Conservation (phyloP, 1,140 invertebrate species). For the Papilio machaon region DNA sequence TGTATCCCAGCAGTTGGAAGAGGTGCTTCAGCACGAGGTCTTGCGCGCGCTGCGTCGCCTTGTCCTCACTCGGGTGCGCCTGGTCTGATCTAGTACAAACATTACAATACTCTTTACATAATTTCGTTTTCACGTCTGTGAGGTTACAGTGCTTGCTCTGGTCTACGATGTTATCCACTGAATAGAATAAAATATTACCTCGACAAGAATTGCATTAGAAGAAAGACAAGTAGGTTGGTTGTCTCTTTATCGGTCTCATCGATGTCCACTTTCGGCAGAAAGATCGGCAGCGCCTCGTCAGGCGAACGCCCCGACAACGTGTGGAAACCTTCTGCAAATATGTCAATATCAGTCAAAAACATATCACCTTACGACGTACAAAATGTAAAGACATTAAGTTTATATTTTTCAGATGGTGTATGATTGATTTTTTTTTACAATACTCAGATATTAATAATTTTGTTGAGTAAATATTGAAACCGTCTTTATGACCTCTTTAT, state of each 20-base stretch:
- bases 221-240: conserved; percentile 96
- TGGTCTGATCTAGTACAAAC: conserved; percentile 77
- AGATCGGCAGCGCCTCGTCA: conserved; percentile 86
- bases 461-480: no score
- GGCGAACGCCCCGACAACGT: conserved; percentile 86
- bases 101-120: background rate
- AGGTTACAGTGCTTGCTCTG: background rate
- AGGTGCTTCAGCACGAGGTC: conserved; percentile 95
- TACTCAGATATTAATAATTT: no score
- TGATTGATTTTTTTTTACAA: no score
- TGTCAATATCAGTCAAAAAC: background rate
- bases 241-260: conserved; percentile 98
- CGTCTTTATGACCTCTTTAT: no score
- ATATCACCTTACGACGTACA: background rate
- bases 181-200: conserved; percentile 55
- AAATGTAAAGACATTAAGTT: no score
- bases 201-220: conserved; percentile 97
- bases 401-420: no score
- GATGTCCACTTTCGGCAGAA: conserved; percentile 92
- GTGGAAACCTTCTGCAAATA: conserved; percentile 88
- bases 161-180: conserved; percentile 21
- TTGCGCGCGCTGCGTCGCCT: conserved; percentile 89
- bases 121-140: no score
- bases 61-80: conserved; percentile 94
- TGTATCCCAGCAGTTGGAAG: conserved; percentile 96